Conservation (phyloP, 2,888 invertebrate genomes). For the Harpalus rufipes region DNA sequence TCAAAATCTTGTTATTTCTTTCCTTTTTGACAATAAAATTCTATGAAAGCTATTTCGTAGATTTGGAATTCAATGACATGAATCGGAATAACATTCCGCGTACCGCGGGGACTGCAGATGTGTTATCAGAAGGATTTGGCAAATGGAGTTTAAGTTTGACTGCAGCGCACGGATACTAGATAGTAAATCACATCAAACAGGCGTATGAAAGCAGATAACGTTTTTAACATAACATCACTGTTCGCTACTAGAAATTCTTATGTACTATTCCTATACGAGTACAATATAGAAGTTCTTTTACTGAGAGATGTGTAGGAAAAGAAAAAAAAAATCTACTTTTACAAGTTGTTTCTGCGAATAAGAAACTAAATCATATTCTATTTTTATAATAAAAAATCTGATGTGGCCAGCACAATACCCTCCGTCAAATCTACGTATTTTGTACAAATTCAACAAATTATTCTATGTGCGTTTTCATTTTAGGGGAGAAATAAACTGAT, state of each 20-base stretch:
- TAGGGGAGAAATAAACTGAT: too few species aligned
- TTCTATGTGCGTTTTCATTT: too few species aligned
- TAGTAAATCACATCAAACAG: constrained; percentile 32
- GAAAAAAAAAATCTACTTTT: too few species aligned
- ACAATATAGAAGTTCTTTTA: too few species aligned
- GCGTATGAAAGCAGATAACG: not conserved
- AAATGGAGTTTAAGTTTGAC: constrained; percentile 55
- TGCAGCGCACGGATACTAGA: constrained; percentile 30
- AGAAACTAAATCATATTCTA: too few species aligned
- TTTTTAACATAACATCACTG: constrained; percentile 26
- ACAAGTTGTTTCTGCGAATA: too few species aligned
- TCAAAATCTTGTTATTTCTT: constrained; percentile 58
- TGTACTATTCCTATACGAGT: not conserved
- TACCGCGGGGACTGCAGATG: constrained; percentile 31
- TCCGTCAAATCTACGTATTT: too few species aligned
- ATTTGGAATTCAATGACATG: constrained; percentile 62
- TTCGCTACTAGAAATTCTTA: constrained; percentile 2
- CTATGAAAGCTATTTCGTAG: constrained; percentile 62
- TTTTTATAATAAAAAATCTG: too few species aligned
- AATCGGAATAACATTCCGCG: constrained; percentile 47
- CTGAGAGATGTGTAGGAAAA: too few species aligned
- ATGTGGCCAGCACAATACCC: too few species aligned
- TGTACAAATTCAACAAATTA: too few species aligned
- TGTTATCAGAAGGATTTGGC: constrained; percentile 57
- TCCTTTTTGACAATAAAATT: constrained; percentile 62